Evolutionary conservation across 2,797 vertebrate genomes (phyloP).

Genomic region (Enteromius viviparus): DNA sequence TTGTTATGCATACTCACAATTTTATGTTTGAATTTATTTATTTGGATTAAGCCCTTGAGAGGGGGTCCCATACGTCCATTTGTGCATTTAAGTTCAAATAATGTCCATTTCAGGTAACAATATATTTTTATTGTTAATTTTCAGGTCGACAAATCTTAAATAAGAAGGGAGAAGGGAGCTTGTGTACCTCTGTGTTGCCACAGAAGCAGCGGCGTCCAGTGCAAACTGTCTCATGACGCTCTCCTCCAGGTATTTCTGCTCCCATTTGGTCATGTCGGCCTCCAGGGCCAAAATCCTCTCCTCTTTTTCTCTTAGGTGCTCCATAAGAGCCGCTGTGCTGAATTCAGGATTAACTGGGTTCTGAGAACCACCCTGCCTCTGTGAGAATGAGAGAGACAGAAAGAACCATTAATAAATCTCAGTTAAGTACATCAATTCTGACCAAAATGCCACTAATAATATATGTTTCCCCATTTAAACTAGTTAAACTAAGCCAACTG

Average conservation of each 20-base stretch:
- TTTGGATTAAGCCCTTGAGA: not conserved
- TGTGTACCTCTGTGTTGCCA: constrained; percentile 90
- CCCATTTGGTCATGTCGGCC: constrained; percentile 99
- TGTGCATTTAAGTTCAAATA: not conserved
- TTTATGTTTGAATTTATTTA: constrained; percentile 7
- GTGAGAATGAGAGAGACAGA: not conserved
- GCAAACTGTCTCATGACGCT: constrained; percentile 99
- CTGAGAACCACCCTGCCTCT: constrained; percentile 90
- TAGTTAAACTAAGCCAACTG: not conserved
- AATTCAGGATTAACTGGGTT: constrained; percentile 79
- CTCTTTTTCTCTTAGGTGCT: constrained; percentile 94
- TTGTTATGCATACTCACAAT: not conserved
- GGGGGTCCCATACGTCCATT: not conserved
- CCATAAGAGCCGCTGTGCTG: constrained; percentile 89
- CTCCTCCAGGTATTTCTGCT: constrained; percentile 98
- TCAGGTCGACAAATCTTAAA: not conserved
- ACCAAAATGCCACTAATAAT: not conserved
- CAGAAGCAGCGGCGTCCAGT: constrained; percentile 92
- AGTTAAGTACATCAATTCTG: not conserved
- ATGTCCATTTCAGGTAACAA: not conserved
- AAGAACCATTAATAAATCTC: not conserved
- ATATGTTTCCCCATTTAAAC: not conserved
- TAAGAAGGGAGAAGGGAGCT: not conserved
- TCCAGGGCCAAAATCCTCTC: constrained; percentile 95
- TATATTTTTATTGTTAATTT: not conserved